These are phyloP conservation scores for Diprion similis DNA, from an alignment of 1,140 invertebrate species.

Conservation along the genomic window DNA sequence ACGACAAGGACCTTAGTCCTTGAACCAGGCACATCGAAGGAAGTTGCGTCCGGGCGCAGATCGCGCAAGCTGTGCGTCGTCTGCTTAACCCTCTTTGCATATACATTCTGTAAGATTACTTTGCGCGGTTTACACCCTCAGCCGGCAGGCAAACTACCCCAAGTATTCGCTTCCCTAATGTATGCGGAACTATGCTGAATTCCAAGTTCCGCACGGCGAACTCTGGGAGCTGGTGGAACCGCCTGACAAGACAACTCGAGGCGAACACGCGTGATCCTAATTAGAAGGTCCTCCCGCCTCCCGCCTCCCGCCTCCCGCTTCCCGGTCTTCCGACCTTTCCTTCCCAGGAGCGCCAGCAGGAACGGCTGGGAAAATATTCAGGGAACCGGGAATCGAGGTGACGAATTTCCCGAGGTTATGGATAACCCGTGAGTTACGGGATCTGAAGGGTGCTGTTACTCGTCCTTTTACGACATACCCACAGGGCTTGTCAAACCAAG, in stretches of 20 bases:
- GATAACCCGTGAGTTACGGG: too few relatives aligned
- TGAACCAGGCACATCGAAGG: too few relatives aligned
- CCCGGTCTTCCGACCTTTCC: constrained; percentile 31
- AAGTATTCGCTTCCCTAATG: constrained; percentile 56
- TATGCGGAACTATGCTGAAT: constrained; percentile 60
- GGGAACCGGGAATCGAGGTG: constrained; percentile 20
- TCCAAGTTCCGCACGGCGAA: constrained; percentile 53
- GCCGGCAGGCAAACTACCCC: constrained; percentile 55
- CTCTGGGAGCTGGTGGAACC: constrained; percentile 41
- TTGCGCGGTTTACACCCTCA: constrained; percentile 61
- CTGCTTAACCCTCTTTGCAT: constrained; percentile 61
- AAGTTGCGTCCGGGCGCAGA: constrained; percentile 50
- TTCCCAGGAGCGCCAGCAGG: constrained; percentile 21
- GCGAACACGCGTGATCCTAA: constrained; percentile 61
- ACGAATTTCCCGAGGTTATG: too few relatives aligned
- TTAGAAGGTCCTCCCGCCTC: constrained; percentile 53
- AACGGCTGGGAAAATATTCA: neutral
- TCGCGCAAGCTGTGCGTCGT: constrained; percentile 56
- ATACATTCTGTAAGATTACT: constrained; percentile 66
- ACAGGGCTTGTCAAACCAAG: neutral
- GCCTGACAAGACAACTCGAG: constrained; percentile 21
- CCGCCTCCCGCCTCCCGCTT: constrained; percentile 28
- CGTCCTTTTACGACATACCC: neutral
- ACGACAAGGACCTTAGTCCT: too few relatives aligned
- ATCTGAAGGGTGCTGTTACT: too few relatives aligned